Evolutionary conservation across 1,140 invertebrate genomes (phyloP), one percentile per base, ranked within the genome.

Genomic region (Sinella curviseta): DNA sequence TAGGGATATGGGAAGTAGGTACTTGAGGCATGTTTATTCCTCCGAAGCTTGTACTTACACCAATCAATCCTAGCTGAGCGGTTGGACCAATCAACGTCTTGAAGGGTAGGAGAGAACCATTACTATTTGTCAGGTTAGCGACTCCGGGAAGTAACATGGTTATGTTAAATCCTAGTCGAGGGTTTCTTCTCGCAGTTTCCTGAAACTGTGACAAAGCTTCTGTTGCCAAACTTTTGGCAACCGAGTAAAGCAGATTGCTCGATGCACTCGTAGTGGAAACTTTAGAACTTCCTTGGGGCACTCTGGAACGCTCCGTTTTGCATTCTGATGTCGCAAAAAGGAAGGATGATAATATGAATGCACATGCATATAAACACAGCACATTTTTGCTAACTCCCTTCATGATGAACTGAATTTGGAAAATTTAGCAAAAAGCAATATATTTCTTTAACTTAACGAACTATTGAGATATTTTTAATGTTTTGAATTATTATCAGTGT

Each of bases 141-240:
- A 12, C 39, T 20, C 8, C 8, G 20, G 39, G 8, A 48, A 20
- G 39, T 48, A 48, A 20, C 39, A 48, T 48, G 8, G 34, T 75
- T 17, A 75, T 36, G 28, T 36, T 75, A 75, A 75, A 48, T 4
- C 74, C 74, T 2, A 75, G 24, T 39, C 74, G 17, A 2, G 74
- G 74, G 39, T 75, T 75, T 75, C 74, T 20, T 54, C 74, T 36
- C 14, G 35, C 74, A 2, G 34, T 26, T 54, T 75, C 74, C n/a
- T 54, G 34, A 26, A 75, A 75, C 28, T 75, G 33, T 2, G 34
- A 54, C 3, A 39, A 24, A 35, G 74, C 74, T 30, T 48, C 34
- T 8, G 14, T 2, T 16, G 35, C 74, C 16, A 75, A 26, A 20
- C 74, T 48, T 75, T 75, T 75, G 34, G 74, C 74, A 3, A 75